Base-by-base conservation (phyloP, 2,797 vertebrate genomes). In the Clamator glandarius region DNA sequence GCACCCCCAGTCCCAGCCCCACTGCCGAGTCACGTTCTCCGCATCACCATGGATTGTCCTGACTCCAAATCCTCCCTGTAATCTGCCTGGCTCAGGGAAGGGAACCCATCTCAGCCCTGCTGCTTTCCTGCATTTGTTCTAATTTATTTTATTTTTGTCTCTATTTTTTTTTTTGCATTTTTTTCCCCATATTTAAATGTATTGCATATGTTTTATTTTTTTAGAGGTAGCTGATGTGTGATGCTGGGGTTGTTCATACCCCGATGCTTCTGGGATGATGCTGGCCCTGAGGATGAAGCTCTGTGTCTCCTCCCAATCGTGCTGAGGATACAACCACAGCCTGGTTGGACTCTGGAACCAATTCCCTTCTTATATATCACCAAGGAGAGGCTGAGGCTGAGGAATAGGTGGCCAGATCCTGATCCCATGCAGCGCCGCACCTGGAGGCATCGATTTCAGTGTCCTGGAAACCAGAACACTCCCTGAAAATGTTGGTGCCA, bases 271-370 rank as follows among this genome's bases (percentile, higher is more conserved):
- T 1, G 1, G 33, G 11, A 21, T 0, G 5, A 24, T 5, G 25
- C 31, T 25, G 24, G 21, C 36, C 64, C 18, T 33, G 35, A 46
- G 67, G 72, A 14, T 31, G 63, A 48, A 68, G 46, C 4, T 55
- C 63, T 61, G 24, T 18, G 9, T 73, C 36, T 82, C 10, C 26
- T 58, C 58, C 12, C 5, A 5, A 0, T 31, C 18, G 12, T 6
- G 23, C n/a, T 10, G 2, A 36, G 48, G 64, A 52, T 73, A 46
- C 1, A 6, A 9, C 10, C 25, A 55, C 33, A 2, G 29, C 50
- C n/a, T 35, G 4, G 2, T 5, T 5, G 5, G 28, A 3, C 3
- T 5, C 76, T 2, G 14, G 52, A 11, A 8, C 18, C 3, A 0
- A 73, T 16, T 54, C 35, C 5, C 2, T 44, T 52, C 0, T 20